Base-by-base conservation (phyloP, 1,140 invertebrate genomes). In the Prorops nasuta region DNA sequence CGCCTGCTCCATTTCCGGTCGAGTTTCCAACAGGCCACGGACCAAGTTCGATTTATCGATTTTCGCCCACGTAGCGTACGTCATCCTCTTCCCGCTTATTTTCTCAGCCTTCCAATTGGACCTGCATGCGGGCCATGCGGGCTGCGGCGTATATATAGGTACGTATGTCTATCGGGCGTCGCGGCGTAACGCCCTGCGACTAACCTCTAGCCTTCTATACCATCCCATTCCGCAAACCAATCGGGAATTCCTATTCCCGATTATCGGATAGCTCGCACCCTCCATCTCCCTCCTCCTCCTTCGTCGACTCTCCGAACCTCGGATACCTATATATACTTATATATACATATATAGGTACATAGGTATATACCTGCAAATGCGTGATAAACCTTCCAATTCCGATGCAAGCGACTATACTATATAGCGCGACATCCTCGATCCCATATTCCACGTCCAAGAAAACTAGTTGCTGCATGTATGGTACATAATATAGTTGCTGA, bases 201-300 rank as follows among this genome's bases (percentile, higher is more conserved):
- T 32, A 51, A 71, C 67, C 67, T 72, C 70, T 69, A 69, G 36
- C 54, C 39, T 32, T 9, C 19, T 60, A 72, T 72, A 54, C 21
- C 56, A 56, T 49, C 70, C 70, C 56, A 63, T 59, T 71, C 66
- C 61, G 46, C 58, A 56, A 69, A 69, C 66, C 70, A 72, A 71
- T 72, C 70, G 67, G 56, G 66, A 70, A 72, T 71, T 72, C 67
- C 70, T 70, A 69, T 69, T 72, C 58, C 61, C 67, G 56, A 70
- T 69, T 61, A 44, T 44, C 54, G 51, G 38, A 50, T 52, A 41
- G n/a, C n/a, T n/a, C n/a, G n/a, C n/a, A n/a, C n/a, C n/a, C n/a
- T n/a, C n/a, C n/a, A n/a, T n/a, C n/a, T n/a, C n/a, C n/a, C n/a
- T n/a, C n/a, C n/a, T 50, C 44, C 45, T 58, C 47, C 24, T 56